These are phyloP conservation scores for Phrynocephalus guinanensis DNA, from an alignment of 2,797 vertebrate species.

Conservation along the genomic window DNA sequence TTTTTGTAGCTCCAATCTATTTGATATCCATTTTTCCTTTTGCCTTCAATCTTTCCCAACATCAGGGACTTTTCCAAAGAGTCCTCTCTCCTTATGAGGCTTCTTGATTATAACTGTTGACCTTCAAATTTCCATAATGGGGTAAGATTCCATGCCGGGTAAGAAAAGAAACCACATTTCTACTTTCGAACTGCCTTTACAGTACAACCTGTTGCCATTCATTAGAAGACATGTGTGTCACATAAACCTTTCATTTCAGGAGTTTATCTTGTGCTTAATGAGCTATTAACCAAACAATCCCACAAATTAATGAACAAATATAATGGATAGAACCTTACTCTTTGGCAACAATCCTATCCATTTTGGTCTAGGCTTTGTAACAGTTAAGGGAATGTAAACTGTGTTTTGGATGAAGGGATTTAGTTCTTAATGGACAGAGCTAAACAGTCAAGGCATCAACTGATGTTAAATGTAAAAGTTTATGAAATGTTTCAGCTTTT, in stretches of 20 bases:
- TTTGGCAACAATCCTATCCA: slow-evolving; percentile 6
- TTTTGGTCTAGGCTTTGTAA: not conserved
- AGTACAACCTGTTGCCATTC: slow-evolving; percentile 2
- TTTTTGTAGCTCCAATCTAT: not conserved
- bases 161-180: not conserved
- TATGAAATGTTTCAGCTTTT: not conserved
- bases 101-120: not conserved
- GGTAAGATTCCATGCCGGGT: not conserved
- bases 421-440: slow-evolving; percentile 13
- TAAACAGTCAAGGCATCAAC: not conserved
- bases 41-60: no score
- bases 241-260: not conserved
- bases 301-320: slow-evolving; percentile 13
- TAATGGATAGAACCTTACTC: slow-evolving; percentile 3
- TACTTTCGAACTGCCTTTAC: not conserved
- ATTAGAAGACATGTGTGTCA: slow-evolving; percentile 4
- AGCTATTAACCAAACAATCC: not conserved
- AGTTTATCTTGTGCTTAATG: not conserved
- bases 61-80: no score
- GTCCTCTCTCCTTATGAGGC: no score
- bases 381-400: not conserved
- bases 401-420: not conserved
- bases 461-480: not conserved
- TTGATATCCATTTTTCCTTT: not conserved
- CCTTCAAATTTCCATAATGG: not conserved